phyloP scores from a whole-genome alignment of 2,113 vertebrate genomes.

The Labrus mixtus region DNA sequence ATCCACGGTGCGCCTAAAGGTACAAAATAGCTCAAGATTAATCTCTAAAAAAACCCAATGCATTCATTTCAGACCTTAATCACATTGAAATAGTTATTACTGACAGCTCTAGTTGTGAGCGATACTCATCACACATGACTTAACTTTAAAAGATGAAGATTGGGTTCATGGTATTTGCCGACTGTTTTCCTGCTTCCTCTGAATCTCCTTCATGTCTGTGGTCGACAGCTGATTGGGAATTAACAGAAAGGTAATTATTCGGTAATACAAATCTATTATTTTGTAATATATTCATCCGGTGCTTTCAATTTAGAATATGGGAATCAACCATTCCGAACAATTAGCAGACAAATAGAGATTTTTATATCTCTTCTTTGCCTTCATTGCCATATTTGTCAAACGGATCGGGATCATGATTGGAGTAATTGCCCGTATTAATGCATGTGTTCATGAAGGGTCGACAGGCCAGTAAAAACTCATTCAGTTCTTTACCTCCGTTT shows the following conservation, averaged over 20 bases:
- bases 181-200: background rate
- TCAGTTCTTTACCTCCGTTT: slow-evolving; percentile 40
- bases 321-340: slow-evolving; percentile 38
- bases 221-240: slow-evolving; percentile 13
- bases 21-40: no score
- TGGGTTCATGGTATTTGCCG: no score
- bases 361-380: slow-evolving; percentile 49
- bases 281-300: slow-evolving; percentile 5
- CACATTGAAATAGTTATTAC: background rate
- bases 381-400: slow-evolving; percentile 41
- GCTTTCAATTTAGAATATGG: slow-evolving; percentile 21
- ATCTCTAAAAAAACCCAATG: no score
- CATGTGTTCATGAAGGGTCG: background rate
- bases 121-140: background rate
- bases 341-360: slow-evolving; percentile 46
- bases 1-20: no score
- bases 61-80: no score
- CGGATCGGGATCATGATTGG: slow-evolving; percentile 23
- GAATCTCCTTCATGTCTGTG: background rate
- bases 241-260: no score
- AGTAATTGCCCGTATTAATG: slow-evolving; percentile 10
- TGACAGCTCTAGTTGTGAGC: no score
- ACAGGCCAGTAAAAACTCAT: slow-evolving; percentile 39
- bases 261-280: no score
- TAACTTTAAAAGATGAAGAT: background rate